Base-by-base conservation (phyloP, 2,888 invertebrate genomes). In the Drosophila recens region DNA sequence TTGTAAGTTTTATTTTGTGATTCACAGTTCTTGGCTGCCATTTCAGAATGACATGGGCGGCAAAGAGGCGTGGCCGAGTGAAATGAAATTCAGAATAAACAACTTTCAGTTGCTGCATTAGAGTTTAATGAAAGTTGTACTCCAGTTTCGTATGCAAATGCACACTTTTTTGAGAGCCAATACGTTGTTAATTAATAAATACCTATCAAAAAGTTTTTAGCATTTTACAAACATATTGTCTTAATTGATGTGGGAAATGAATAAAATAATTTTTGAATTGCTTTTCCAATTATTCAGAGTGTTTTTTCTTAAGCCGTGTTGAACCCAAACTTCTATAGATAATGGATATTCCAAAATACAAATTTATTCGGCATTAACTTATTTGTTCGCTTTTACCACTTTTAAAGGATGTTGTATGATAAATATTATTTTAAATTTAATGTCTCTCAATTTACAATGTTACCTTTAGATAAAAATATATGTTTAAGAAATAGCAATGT, bases 111-210 rank as follows among this genome's bases (percentile, higher is more conserved):
- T 59, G 40, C 57, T 67, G 58, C 63, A 52, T 63, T 66, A 36
- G 63, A 63, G 59, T 64, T 75, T 20, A 75, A 79, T 79, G 66
- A 75, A 77, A 77, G 49, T 71, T 75, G 53, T 46, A 67, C 27
- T 66, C 33, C 33, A 72, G 57, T 61, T 74, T 56, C 45, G 20
- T 23, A 49, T 58, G 62, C 43, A 77, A 75, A 67, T 67, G 46
- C 49, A 54, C 30, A 42, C 49, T 58, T 67, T 52, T 34, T 52
- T 27, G n/a, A 9, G 33, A 11, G 10, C 40, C 27, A 52, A 51
- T 64, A 20, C 48, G 42, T 58, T 52, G 62, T 72, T 67, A 53
- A 75, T 75, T 72, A 77, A 72, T 67, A 62, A 58, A 72, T 65
- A 38, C 8, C 36, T 27, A 8, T 30, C 2, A 30, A 36, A 59